Conservation (phyloP, 2,113 vertebrate species). For the Tetraodon nigroviridis region DNA sequence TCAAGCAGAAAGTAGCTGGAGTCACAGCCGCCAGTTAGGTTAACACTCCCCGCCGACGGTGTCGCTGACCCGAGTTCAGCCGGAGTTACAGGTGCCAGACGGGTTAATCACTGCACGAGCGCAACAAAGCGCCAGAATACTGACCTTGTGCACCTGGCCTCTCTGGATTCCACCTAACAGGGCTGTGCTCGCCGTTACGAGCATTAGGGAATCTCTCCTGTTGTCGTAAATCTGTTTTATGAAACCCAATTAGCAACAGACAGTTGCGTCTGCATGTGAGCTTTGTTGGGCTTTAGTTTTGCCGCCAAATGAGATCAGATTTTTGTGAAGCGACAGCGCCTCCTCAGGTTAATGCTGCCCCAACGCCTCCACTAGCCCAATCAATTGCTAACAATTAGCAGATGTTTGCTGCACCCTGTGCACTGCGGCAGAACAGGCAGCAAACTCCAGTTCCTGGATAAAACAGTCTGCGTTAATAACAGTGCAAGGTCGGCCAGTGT, state of each 20-base stretch:
- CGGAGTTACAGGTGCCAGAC: slow-evolving; percentile 55
- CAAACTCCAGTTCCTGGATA: no score
- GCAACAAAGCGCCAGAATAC: slow-evolving; percentile 51
- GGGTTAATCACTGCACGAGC: slow-evolving; percentile 60
- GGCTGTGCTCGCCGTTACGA: slow-evolving; percentile 1
- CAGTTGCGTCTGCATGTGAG: no score
- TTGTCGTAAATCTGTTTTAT: slow-evolving; percentile 8
- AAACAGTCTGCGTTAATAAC: not conserved
- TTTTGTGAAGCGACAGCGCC: not conserved
- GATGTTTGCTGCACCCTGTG: no score
- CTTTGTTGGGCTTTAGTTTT: not conserved
- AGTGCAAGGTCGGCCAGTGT: not conserved
- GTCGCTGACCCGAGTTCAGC: slow-evolving; percentile 54
- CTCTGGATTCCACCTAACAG: slow-evolving; percentile 18
- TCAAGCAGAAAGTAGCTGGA: slow-evolving; percentile 49
- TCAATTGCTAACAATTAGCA: no score
- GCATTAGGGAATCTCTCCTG: slow-evolving; percentile 4
- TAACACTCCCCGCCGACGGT: slow-evolving; percentile 49
- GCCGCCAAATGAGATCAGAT: not conserved
- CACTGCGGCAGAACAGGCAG: no score
- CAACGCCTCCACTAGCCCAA: no score
- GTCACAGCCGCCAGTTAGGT: slow-evolving; percentile 57
- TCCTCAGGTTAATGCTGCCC: not conserved
- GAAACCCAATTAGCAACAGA: not conserved
- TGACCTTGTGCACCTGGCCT: slow-evolving; percentile 31